Percentiles rank a stretch among this genome's conserved stretches.
Evolutionary conservation across 2,113 vertebrate species (phyloP).

Genomic region (Acrocephalus arundinaceus): DNA sequence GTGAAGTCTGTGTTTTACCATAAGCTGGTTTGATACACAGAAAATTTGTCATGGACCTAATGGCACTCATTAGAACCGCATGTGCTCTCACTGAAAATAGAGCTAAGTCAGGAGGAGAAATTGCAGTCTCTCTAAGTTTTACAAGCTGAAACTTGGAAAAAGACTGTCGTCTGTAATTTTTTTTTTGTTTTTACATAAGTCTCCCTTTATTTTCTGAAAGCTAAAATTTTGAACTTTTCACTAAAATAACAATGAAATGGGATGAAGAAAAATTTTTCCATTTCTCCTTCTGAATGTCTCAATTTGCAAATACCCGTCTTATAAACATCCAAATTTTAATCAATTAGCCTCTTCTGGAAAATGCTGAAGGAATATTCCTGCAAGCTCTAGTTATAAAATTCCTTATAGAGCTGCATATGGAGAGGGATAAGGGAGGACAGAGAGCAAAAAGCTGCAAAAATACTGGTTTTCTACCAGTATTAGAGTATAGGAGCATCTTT

Average conservation of each 20-base stretch:
- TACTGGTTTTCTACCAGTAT: neutral
- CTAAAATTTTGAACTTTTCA: slow-evolving; percentile 17
- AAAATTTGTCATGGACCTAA: slow-evolving; percentile 52
- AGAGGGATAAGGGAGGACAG: neutral
- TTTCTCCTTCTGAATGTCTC: slow-evolving; percentile 1
- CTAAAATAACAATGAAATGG: neutral
- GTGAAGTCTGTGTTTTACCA: slow-evolving; percentile 40
- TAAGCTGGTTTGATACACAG: slow-evolving; percentile 34
- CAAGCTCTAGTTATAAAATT: neutral
- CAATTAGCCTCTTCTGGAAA: slow-evolving; percentile 5
- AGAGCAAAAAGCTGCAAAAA: neutral
- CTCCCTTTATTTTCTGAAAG: neutral
- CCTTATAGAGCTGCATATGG: neutral
- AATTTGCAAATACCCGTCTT: neutral
- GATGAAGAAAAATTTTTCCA: neutral
- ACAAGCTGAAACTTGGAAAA: slow-evolving; percentile 20
- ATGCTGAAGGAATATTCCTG: neutral
- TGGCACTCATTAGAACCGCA: slow-evolving; percentile 36
- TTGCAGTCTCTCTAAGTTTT: slow-evolving; percentile 25
- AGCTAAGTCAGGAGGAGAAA: slow-evolving; percentile 33
- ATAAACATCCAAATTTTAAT: slow-evolving; percentile 5
- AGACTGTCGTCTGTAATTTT: neutral
- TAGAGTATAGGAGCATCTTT: neutral
- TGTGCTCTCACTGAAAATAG: slow-evolving; percentile 53
- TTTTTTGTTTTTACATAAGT: neutral